A percentile compares a stretch with the other conserved stretches of the same genome.
phyloP scores from a whole-genome alignment of 2,113 vertebrate genomes.

The Hippopotamus amphibius region DNA sequence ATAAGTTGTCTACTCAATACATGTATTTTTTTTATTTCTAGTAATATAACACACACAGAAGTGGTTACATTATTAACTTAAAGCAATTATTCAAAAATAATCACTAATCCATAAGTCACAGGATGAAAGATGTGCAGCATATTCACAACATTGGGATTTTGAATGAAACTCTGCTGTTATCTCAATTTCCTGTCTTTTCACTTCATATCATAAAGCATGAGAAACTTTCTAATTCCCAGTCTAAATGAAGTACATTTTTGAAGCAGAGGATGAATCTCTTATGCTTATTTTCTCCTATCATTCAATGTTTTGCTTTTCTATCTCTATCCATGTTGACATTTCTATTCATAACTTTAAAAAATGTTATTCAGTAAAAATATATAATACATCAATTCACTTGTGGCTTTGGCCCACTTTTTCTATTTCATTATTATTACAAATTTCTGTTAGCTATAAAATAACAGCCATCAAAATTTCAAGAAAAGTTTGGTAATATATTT shows the following conservation, averaged over 20 bases:
- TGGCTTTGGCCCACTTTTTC: slow-evolving; percentile 3
- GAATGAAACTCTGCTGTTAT: slow-evolving; percentile 2
- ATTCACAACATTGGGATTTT: neutral
- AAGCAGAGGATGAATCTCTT: neutral
- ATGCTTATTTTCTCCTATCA: slow-evolving; percentile 20
- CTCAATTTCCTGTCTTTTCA: neutral
- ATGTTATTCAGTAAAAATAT: slow-evolving; percentile 26
- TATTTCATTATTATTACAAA: slow-evolving; percentile 20
- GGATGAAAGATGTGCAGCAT: neutral
- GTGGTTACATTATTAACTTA: neutral
- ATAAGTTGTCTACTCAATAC: neutral
- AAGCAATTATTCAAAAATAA: neutral
- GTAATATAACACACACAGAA: neutral
- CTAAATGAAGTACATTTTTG: neutral
- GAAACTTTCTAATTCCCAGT: neutral
- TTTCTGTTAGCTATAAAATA: slow-evolving; percentile 60
- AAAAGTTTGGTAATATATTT: slow-evolving; percentile 55
- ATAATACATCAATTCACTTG: neutral
- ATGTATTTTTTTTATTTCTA: neutral
- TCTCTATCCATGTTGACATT: slow-evolving; percentile 22
- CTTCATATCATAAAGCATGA: neutral
- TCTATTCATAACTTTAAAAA: slow-evolving; percentile 27
- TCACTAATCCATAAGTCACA: neutral
- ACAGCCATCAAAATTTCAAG: slow-evolving; percentile 42
- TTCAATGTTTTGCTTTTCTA: neutral